Evolutionary conservation across 1,140 invertebrate species (phyloP).

Genomic region (Dendrolimus punctatus): DNA sequence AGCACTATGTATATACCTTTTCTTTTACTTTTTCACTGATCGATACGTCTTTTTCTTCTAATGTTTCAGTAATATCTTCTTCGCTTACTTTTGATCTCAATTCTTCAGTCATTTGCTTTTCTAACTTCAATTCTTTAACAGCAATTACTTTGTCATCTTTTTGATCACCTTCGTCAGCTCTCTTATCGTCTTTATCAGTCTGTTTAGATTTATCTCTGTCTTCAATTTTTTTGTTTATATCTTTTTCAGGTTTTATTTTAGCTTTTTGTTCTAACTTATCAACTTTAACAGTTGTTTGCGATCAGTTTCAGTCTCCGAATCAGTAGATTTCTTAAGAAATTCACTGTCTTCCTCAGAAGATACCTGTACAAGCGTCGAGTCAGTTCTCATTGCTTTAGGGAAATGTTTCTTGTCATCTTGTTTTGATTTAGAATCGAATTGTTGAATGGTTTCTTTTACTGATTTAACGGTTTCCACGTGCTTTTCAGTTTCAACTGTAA

Average conservation of each 20-base stretch:
- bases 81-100: conserved; percentile 45
- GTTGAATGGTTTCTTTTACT: conserved; percentile 61
- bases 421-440: conserved; percentile 58
- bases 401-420: conserved; percentile 54
- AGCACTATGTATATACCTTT: conserved; percentile 28
- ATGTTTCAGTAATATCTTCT: conserved; percentile 48
- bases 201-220: conserved; percentile 20
- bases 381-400: conserved; percentile 59
- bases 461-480: conserved; percentile 46
- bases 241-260: conserved; percentile 31
- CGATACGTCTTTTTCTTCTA: conserved; percentile 55
- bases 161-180: conserved; percentile 69
- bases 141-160: conserved; percentile 63
- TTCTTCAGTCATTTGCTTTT: conserved; percentile 52
- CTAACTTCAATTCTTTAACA: conserved; percentile 36
- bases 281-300: conserved; percentile 60
- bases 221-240: conserved; percentile 25
- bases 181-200: conserved; percentile 61
- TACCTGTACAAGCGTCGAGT: conserved; percentile 69
- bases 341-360: conserved; percentile 71
- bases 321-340: conserved; percentile 71
- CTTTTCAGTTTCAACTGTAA: conserved; percentile 38
- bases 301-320: conserved; percentile 71
- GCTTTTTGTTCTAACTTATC: conserved; percentile 44
- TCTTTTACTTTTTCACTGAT: conserved; percentile 39